phyloP scores from a whole-genome alignment of 2,888 invertebrate genomes.

The Ditula angustiorana region DNA sequence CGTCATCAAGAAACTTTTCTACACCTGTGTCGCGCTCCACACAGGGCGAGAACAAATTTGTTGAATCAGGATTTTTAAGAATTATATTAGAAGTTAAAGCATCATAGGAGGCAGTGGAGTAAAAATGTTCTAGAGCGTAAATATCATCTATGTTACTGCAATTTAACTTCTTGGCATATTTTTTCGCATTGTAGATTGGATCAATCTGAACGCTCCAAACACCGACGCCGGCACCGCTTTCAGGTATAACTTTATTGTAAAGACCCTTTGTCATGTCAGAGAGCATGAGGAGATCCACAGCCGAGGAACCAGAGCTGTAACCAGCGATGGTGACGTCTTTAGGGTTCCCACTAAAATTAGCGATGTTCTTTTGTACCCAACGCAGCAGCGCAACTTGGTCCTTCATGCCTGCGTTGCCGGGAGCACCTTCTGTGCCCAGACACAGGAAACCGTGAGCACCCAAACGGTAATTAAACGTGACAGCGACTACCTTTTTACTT shows the following conservation, averaged over 20 bases:
- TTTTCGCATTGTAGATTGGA: conserved; percentile 59
- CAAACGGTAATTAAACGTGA: conserved; percentile 50
- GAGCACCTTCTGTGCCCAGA: conserved; percentile 53
- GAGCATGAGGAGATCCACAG: conserved; percentile 61
- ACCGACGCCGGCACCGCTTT: conserved; percentile 57
- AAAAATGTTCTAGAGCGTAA: conserved; percentile 58
- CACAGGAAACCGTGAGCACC: conserved; percentile 57
- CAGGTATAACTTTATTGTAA: conserved; percentile 62
- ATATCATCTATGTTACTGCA: conserved; percentile 53
- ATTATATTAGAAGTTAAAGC: conserved; percentile 44
- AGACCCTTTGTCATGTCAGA: conserved; percentile 59
- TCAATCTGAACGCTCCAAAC: conserved; percentile 56
- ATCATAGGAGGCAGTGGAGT: conserved; percentile 51
- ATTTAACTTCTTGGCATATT: conserved; percentile 52
- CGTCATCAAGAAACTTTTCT: conserved; percentile 53
- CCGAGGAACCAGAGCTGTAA: conserved; percentile 62
- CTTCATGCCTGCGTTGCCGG: conserved; percentile 68
- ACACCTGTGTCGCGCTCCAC: conserved; percentile 48
- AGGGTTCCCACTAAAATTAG: conserved; percentile 64
- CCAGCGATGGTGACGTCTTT: conserved; percentile 64
- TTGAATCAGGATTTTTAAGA: conserved; percentile 14
- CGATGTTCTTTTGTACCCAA: conserved; percentile 66
- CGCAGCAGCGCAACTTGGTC: conserved; percentile 65
- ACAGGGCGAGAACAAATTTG: conserved; percentile 48
- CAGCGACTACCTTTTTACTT: conserved; percentile 42